These are phyloP conservation scores for Alfaro cultratus DNA, from an alignment of 2,797 vertebrate genomes.

Conservation along the genomic window DNA sequence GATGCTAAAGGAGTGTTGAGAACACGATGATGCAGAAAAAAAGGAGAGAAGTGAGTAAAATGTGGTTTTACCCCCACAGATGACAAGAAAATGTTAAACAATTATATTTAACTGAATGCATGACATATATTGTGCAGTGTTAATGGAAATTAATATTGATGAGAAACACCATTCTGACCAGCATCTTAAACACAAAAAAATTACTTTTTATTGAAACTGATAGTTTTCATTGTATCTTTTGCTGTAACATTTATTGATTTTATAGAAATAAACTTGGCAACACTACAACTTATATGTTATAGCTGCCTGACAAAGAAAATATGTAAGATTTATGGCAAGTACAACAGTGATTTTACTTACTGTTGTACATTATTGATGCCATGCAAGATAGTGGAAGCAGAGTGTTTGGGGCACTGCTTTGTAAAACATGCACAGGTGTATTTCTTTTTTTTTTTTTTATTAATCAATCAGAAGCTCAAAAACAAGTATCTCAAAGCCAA, in stretches of 20 bases:
- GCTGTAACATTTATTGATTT: background rate
- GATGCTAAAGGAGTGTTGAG: background rate
- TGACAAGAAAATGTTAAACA: background rate
- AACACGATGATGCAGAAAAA: background rate
- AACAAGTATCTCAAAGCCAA: background rate
- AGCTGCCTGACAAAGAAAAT: no score
- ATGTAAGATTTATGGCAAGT: no score
- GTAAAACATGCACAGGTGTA: background rate
- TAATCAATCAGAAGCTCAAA: background rate
- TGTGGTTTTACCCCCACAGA: background rate
- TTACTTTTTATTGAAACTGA: no score
- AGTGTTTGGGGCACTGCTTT: background rate
- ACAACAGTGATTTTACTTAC: no score
- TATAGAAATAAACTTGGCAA: no score
- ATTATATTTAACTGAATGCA: background rate
- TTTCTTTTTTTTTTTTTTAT: background rate
- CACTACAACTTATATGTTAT: no score
- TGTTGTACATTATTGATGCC: no score
- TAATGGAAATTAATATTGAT: no score
- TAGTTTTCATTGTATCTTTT: background rate
- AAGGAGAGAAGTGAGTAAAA: background rate
- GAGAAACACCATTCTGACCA: background rate
- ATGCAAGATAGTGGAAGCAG: no score
- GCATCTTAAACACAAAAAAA: background rate
- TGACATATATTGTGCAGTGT: background rate